Conservation (phyloP, 2,113 vertebrate genomes). For the Coptodon bakossiorum region DNA sequence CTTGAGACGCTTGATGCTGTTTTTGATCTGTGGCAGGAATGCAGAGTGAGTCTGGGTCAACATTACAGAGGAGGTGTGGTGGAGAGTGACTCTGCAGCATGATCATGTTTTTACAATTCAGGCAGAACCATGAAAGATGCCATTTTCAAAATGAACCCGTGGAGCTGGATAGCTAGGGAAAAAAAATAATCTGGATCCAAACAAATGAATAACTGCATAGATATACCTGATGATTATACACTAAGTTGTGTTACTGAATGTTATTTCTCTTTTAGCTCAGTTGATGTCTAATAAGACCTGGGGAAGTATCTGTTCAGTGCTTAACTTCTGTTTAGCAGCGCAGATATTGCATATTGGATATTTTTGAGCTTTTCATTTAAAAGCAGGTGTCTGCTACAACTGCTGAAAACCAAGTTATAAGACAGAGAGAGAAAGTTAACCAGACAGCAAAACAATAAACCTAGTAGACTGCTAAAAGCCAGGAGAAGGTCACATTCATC, state of each 20-base stretch:
- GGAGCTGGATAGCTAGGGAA: neutral
- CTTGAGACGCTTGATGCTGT: neutral
- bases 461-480: fast-evolving
- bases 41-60: neutral
- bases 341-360: neutral
- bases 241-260: neutral
- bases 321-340: neutral
- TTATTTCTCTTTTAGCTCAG: neutral
- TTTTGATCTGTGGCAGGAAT: neutral
- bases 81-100: neutral
- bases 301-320: neutral
- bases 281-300: neutral
- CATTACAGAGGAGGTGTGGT: neutral
- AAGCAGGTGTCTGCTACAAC: neutral
- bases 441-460: neutral
- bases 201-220: too few species aligned
- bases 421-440: neutral
- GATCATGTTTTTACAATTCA: neutral
- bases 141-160: neutral
- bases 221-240: neutral
- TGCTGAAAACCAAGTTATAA: neutral
- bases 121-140: neutral
- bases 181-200: neutral
- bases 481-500: neutral
- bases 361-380: neutral